A percentile compares a stretch with the other conserved stretches of the same genome.
Conservation (phyloP, 2,888 invertebrate genomes). For the Biston stratarius region DNA sequence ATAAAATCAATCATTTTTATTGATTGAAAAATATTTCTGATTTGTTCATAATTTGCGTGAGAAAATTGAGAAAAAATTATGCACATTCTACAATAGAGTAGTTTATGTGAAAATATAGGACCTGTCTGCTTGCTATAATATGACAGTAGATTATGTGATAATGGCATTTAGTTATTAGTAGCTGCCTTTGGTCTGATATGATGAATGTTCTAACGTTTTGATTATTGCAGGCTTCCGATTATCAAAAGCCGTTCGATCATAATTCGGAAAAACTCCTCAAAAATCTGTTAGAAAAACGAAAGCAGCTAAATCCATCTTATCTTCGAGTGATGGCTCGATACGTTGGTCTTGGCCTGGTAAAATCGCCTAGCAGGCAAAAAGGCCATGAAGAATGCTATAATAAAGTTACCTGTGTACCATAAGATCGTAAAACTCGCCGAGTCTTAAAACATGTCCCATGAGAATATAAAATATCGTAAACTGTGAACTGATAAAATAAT, state of each 20-base stretch:
- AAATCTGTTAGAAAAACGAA: slow-evolving; percentile 71
- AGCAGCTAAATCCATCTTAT: slow-evolving; percentile 76
- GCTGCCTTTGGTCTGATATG: neutral
- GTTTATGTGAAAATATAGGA: neutral
- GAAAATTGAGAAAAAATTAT: too few species aligned
- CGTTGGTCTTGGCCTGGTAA: slow-evolving; percentile 75
- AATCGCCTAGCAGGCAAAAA: slow-evolving; percentile 50
- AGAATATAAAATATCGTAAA: neutral
- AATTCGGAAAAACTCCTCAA: slow-evolving; percentile 69
- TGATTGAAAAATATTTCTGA: too few species aligned
- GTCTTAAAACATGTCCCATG: neutral
- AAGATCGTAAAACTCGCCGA: neutral
- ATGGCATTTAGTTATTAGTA: too few species aligned
- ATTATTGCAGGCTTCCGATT: slow-evolving; percentile 72
- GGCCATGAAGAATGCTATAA: neutral
- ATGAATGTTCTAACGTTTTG: neutral
- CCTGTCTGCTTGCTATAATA: too few species aligned
- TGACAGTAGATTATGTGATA: too few species aligned
- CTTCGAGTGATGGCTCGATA: slow-evolving; percentile 81
- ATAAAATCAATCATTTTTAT: too few species aligned
- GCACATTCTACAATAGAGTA: too few species aligned
- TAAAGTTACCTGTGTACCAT: neutral
- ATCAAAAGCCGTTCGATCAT: slow-evolving; percentile 73
- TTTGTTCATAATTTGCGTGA: too few species aligned
- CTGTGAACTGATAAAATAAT: neutral